These are phyloP conservation scores for Nesidiocoris tenuis DNA, from an alignment of 2,888 invertebrate species.

Conservation along the genomic window DNA sequence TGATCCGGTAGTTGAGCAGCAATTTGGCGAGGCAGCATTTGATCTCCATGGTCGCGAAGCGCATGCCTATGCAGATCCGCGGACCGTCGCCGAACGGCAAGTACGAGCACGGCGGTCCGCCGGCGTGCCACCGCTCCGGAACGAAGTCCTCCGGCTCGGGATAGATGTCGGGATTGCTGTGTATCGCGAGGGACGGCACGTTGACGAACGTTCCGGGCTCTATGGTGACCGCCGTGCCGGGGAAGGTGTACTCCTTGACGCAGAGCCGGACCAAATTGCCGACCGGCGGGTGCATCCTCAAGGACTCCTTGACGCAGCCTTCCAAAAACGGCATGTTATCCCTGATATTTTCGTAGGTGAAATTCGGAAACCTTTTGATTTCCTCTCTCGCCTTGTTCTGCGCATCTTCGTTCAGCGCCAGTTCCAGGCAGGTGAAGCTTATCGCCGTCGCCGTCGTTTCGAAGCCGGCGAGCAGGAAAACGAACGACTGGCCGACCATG, in stretches of 20 bases:
- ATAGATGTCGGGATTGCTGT: slow-evolving; percentile 11
- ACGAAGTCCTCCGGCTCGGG: slow-evolving; percentile 20
- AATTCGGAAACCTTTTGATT: not conserved
- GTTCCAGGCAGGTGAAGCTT: not conserved
- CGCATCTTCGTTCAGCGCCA: not conserved
- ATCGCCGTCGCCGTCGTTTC: slow-evolving; percentile 10
- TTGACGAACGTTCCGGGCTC: slow-evolving; percentile 7
- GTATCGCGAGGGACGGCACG: slow-evolving; percentile 2
- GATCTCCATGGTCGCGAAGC: slow-evolving; percentile 33
- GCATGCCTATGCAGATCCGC: slow-evolving; percentile 35
- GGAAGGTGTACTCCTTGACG: slow-evolving; percentile 3
- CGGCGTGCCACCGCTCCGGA: slow-evolving; percentile 15
- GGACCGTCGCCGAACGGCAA: slow-evolving; percentile 37
- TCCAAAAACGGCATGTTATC: not conserved
- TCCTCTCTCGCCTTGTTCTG: slow-evolving; percentile 1
- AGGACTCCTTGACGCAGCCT: not conserved
- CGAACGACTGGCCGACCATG: not conserved
- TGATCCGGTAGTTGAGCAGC: not conserved
- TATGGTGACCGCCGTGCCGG: slow-evolving; percentile 8
- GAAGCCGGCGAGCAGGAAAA: slow-evolving; percentile 15
- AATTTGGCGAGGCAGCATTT: slow-evolving; percentile 17
- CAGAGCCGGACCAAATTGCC: not conserved
- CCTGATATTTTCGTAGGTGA: not conserved
- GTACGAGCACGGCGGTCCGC: slow-evolving; percentile 9
- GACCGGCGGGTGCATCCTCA: not conserved